Percentiles rank a stretch among this genome's conserved stretches.
Conservation (phyloP, 2,797 vertebrate genomes). For the Hydrolagus colliei region DNA sequence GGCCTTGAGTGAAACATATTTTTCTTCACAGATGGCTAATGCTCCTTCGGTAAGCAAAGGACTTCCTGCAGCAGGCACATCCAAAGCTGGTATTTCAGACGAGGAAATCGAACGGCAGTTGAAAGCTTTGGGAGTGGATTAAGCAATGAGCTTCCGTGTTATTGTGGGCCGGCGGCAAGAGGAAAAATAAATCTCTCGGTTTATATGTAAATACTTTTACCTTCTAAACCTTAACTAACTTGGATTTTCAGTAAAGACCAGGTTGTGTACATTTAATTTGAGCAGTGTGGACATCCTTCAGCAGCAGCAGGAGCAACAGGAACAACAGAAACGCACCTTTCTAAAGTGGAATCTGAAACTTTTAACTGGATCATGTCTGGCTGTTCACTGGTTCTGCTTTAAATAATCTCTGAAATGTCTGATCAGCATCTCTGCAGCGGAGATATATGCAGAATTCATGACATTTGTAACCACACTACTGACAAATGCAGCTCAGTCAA, state of each 20-base stretch:
- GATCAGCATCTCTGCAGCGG: neutral
- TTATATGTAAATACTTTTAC: neutral
- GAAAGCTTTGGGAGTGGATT: constrained; percentile 88
- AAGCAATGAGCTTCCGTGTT: constrained; percentile 40
- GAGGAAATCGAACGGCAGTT: constrained; percentile 97
- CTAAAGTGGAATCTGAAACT: neutral
- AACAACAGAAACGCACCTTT: neutral
- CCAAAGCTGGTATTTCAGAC: constrained; percentile 77
- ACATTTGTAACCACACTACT: neutral
- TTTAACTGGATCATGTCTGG: no score
- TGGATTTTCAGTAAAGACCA: neutral
- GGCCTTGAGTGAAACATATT: constrained; percentile 32
- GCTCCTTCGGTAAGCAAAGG: constrained; percentile 80
- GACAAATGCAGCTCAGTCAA: neutral
- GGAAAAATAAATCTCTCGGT: constrained; percentile 34
- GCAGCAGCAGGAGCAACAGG: no score
- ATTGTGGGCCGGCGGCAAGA: neutral
- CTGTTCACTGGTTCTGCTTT: neutral
- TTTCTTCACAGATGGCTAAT: constrained; percentile 78
- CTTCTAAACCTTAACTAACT: constrained; percentile 21
- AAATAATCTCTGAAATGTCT: neutral
- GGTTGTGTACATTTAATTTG: neutral
- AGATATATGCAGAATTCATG: neutral
- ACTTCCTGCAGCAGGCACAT: constrained; percentile 69
- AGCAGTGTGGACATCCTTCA: neutral